Conservation (phyloP, 2,888 invertebrate species). For the Polydesmus complanatus region DNA sequence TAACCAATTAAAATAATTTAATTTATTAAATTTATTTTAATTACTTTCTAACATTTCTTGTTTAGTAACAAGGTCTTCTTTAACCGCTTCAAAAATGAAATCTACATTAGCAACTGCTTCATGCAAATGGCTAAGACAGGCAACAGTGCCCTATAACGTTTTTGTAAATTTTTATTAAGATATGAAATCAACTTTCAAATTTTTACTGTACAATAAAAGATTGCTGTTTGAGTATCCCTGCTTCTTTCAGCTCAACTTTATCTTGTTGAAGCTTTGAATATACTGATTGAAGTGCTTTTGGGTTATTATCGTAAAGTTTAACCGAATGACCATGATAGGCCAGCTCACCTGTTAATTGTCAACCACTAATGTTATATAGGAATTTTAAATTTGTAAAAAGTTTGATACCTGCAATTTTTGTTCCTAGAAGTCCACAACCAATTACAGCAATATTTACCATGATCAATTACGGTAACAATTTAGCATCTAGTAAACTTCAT, state of each 20-base stretch:
- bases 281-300: constrained; percentile 29
- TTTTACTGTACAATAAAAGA: constrained; percentile 32
- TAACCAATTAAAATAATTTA: not conserved
- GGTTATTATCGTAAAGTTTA: constrained; percentile 31
- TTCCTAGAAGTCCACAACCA: constrained; percentile 34
- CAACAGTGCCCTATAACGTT: constrained; percentile 31
- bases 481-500: not conserved
- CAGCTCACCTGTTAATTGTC: constrained; percentile 30
- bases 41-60: constrained; percentile 33
- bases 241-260: constrained; percentile 29
- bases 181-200: not conserved
- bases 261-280: constrained; percentile 32
- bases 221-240: constrained; percentile 31
- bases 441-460: constrained; percentile 34
- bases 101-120: constrained; percentile 35
- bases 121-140: constrained; percentile 33
- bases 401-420: constrained; percentile 32
- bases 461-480: too few relatives aligned
- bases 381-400: not conserved
- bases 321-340: constrained; percentile 37
- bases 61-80: constrained; percentile 33
- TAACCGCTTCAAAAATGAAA: constrained; percentile 34
- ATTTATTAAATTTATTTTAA: not conserved
- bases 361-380: not conserved
- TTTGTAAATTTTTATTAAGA: constrained; percentile 1